These are phyloP conservation scores for Amblyopsis rosae DNA, from an alignment of 2,113 vertebrate genomes.

Conservation along the genomic window DNA sequence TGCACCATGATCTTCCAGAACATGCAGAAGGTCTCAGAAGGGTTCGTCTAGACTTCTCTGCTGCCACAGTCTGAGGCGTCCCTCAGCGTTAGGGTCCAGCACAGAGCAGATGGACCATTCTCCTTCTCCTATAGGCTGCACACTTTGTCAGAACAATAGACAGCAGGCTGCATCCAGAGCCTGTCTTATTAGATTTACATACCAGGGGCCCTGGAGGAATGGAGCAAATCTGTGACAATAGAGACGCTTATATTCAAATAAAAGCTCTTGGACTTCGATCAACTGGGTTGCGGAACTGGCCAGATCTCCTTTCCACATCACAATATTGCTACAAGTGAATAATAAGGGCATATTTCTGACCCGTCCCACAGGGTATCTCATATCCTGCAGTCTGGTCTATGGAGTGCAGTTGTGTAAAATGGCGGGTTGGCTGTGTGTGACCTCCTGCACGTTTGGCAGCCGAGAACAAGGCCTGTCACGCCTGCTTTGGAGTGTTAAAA, in stretches of 20 bases:
- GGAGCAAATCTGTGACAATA: slow-evolving; percentile 14
- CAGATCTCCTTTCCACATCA: too few relatives aligned
- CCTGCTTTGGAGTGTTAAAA: slow-evolving; percentile 67
- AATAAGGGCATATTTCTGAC: too few relatives aligned
- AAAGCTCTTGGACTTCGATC: background rate
- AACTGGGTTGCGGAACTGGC: background rate
- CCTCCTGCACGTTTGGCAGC: slow-evolving; percentile 49
- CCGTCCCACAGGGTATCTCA: too few relatives aligned
- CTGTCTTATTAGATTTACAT: slow-evolving; percentile 64
- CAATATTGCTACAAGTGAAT: too few relatives aligned
- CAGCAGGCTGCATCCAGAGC: slow-evolving; percentile 42
- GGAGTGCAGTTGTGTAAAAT: too few relatives aligned
- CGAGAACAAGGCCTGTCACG: slow-evolving; percentile 48
- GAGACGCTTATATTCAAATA: too few relatives aligned
- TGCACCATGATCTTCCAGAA: too few relatives aligned
- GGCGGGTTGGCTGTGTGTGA: slow-evolving; percentile 33
- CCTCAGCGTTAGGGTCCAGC: slow-evolving; percentile 6
- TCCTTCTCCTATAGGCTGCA: slow-evolving; percentile 16
- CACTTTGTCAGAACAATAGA: slow-evolving; percentile 49
- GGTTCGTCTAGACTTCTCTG: slow-evolving; percentile 2
- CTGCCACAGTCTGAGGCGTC: slow-evolving; percentile 59
- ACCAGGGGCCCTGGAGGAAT: slow-evolving; percentile 49
- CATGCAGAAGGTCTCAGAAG: too few relatives aligned
- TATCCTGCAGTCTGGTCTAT: too few relatives aligned
- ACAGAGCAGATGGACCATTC: slow-evolving; percentile 12